Base-by-base conservation (phyloP, 2,888 invertebrate genomes). In the Pyrgus malvae region DNA sequence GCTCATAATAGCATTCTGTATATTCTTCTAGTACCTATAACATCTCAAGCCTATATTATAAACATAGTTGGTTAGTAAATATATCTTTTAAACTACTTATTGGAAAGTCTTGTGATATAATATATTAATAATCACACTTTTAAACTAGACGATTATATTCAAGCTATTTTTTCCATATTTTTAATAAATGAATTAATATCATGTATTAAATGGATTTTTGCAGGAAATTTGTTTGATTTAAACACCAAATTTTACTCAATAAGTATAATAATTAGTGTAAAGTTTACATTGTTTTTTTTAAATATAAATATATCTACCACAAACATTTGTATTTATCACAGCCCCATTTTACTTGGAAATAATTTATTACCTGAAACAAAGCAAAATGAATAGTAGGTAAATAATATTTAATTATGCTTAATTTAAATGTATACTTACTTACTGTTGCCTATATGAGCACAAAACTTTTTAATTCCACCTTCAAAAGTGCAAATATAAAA, bases 311-410 rank as follows among this genome's bases (percentile, higher is more conserved):
- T 53, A 53, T 51, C 55, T 59, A 61, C 60, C 61, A 66, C 60
- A 49, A 59, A 60, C 56, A 62, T 64, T 63, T 65, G 57, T 57
- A 66, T 68, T 73, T 84, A 83, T 84, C 84, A 84, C 84, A 84
- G 84, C 78, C 79, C 72, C 67, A 72, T 74, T 74, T 74, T 65
- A 69, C 67, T 65, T 68, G 65, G 61, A 63, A 46, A 45, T 57
- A 55, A 48, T 61, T 56, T 57, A 53, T 55, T 64, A 67, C 67
- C 70, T 66, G 67, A 50, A 68, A 68, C 60, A 62, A 62, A 56
- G n/a, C 21, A 9, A 49, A 49, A 49, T 12, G 1, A 29, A 29
- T 11, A 27, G n/a, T n/a, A n/a, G n/a, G n/a, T n/a, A n/a, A n/a
- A n/a, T n/a, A n/a, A n/a, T n/a, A n/a, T n/a, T n/a, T n/a, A n/a